Conservation (phyloP, 2,888 invertebrate species). For the Suillia variegata region DNA sequence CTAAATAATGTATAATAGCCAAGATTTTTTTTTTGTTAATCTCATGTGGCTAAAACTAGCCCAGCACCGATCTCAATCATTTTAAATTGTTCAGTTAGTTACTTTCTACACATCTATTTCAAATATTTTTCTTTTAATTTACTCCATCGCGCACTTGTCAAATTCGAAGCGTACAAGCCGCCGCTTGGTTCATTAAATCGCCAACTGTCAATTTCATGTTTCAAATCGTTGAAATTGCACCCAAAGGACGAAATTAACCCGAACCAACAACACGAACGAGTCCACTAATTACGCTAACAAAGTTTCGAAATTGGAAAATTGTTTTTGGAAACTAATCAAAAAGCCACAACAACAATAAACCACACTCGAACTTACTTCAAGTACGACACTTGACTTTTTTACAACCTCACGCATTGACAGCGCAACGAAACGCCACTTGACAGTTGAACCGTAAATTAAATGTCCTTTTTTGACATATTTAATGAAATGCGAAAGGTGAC, state of each 20-base stretch:
- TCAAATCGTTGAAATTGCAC: slow-evolving; percentile 34
- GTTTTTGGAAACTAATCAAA: slow-evolving; percentile 43
- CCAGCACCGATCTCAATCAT: too few relatives aligned
- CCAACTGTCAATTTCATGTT: slow-evolving; percentile 3
- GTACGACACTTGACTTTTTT: slow-evolving; percentile 40
- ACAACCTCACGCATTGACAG: neutral
- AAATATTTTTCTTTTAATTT: too few relatives aligned
- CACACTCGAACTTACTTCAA: neutral
- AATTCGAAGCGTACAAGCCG: neutral
- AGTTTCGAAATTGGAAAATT: slow-evolving; percentile 8
- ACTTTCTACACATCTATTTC: too few relatives aligned
- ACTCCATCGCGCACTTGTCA: too few relatives aligned
- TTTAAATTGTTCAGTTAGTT: too few relatives aligned
- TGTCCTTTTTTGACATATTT: neutral
- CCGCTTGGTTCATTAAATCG: slow-evolving; percentile 4
- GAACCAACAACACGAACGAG: slow-evolving; percentile 37
- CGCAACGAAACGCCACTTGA: slow-evolving; percentile 30
- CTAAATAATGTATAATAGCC: too few relatives aligned
- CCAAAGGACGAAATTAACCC: slow-evolving; percentile 35
- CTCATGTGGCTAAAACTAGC: too few relatives aligned
- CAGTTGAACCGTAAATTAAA: slow-evolving; percentile 47
- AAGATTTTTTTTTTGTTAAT: too few relatives aligned
- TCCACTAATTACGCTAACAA: slow-evolving; percentile 38
- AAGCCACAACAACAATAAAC: slow-evolving; percentile 14
- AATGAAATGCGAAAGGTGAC: neutral